phyloP scores from a whole-genome alignment of 1,140 invertebrate species.

The Asbolus verrucosus region DNA sequence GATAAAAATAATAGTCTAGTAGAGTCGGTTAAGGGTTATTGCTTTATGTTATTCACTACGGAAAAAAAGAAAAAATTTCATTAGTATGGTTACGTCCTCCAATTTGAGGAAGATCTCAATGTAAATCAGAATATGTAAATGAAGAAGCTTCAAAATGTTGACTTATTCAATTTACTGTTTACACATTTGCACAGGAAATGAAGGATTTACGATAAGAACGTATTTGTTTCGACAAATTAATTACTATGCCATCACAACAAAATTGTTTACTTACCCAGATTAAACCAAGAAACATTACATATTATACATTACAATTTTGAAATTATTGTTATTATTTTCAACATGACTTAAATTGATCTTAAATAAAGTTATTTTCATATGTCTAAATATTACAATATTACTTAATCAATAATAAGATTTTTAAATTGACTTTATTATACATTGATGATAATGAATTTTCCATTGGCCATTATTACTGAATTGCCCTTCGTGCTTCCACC shows the following conservation, averaged over 20 bases:
- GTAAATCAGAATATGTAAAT: conserved; percentile 19
- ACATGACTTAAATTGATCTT: too few relatives aligned
- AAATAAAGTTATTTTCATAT: too few relatives aligned
- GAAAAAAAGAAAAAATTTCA: neutral
- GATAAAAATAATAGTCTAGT: conserved; percentile 35
- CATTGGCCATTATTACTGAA: too few relatives aligned
- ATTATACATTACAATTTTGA: too few relatives aligned
- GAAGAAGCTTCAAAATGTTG: conserved; percentile 20
- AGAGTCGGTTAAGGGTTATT: conserved; percentile 4
- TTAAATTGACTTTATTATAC: too few relatives aligned
- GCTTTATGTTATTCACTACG: neutral
- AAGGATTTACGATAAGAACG: conserved; percentile 14
- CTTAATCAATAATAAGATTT: too few relatives aligned
- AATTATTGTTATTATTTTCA: too few relatives aligned
- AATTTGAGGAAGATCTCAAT: neutral
- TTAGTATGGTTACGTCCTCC: neutral
- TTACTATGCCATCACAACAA: conserved; percentile 21
- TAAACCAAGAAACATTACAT: too few relatives aligned
- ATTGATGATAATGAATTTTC: too few relatives aligned
- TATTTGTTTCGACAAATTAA: conserved; percentile 26
- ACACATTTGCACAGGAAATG: neutral
- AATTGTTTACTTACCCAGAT: conserved; percentile 15
- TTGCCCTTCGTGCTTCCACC: too few relatives aligned
- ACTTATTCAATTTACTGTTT: conserved; percentile 20
- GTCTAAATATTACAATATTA: too few relatives aligned